Percentiles rank a stretch among this genome's conserved stretches.
Evolutionary conservation across 2,888 invertebrate genomes (phyloP).

Genomic region (Drosophila niveifrons): DNA sequence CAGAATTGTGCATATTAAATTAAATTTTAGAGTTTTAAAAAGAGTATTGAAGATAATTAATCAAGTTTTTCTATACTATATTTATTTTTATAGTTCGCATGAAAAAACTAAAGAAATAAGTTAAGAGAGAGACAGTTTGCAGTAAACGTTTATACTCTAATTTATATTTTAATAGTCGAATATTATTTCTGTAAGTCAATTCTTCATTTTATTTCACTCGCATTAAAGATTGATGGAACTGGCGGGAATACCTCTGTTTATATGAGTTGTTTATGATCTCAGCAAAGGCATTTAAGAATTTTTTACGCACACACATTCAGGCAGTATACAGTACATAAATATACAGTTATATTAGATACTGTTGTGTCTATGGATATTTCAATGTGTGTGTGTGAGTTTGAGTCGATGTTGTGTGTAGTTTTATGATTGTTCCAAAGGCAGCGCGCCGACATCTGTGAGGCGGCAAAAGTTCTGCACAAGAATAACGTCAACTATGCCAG

Average conservation of each 20-base stretch:
- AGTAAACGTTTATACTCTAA: too few relatives aligned
- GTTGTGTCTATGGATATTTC: constrained; percentile 15
- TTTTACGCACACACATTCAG: constrained; percentile 30
- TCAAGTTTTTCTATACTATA: too few relatives aligned
- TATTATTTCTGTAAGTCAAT: neutral
- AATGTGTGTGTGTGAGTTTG: constrained; percentile 26
- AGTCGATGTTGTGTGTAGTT: constrained; percentile 44
- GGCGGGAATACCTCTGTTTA: constrained; percentile 33
- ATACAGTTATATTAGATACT: constrained; percentile 47
- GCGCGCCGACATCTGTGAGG: constrained; percentile 54
- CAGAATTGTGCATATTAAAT: too few relatives aligned
- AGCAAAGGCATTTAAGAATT: constrained; percentile 32
- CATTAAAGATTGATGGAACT: neutral
- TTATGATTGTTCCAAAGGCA: constrained; percentile 61
- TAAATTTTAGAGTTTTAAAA: neutral
- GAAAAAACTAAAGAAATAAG: too few relatives aligned
- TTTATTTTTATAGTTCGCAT: too few relatives aligned
- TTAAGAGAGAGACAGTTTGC: too few relatives aligned
- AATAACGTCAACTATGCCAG: constrained; percentile 76
- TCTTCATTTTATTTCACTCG: neutral
- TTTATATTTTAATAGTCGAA: neutral
- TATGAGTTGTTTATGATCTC: constrained; percentile 62
- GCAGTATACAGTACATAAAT: constrained; percentile 65
- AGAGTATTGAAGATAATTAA: neutral
- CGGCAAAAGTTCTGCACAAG: constrained; percentile 60